Percentiles rank a stretch among this genome's conserved stretches.
phyloP scores from a whole-genome alignment of 2,888 invertebrate species.

The Platycheirus rosarum region DNA sequence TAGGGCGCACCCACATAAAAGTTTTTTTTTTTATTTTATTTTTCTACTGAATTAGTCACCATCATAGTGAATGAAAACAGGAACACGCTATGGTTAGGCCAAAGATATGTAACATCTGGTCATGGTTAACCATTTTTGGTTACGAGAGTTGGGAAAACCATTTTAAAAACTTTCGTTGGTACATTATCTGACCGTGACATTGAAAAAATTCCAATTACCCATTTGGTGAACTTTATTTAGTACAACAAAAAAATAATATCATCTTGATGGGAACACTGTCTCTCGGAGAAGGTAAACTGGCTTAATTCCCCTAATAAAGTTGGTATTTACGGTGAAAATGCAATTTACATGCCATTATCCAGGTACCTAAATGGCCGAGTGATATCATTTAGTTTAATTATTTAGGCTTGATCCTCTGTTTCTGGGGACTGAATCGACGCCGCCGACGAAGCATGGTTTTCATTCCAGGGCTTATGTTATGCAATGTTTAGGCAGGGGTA shows the following conservation, averaged over 20 bases:
- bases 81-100: slow-evolving; percentile 14
- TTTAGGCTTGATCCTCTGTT: slow-evolving; percentile 21
- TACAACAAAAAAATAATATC: not conserved
- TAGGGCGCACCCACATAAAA: slow-evolving; percentile 36
- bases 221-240: slow-evolving; percentile 21
- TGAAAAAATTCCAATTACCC: too few relatives aligned
- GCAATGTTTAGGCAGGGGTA: too few relatives aligned
- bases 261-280: slow-evolving; percentile 12
- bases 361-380: slow-evolving; percentile 23
- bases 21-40: slow-evolving; percentile 10
- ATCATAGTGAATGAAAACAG: slow-evolving; percentile 1
- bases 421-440: too few relatives aligned
- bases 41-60: slow-evolving; percentile 23
- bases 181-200: too few relatives aligned
- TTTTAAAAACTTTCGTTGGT: too few relatives aligned
- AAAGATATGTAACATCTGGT: slow-evolving; percentile 43
- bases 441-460: too few relatives aligned
- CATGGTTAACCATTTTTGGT: slow-evolving; percentile 11
- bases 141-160: too few relatives aligned
- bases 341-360: slow-evolving; percentile 40
- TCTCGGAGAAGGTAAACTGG: slow-evolving; percentile 18
- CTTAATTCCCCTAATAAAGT: slow-evolving; percentile 30
- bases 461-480: not conserved
- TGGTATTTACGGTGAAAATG: slow-evolving; percentile 6
- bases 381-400: slow-evolving; percentile 38